Evolutionary conservation across 2,797 vertebrate species (phyloP).

Genomic region (Myripristis jacobus): DNA sequence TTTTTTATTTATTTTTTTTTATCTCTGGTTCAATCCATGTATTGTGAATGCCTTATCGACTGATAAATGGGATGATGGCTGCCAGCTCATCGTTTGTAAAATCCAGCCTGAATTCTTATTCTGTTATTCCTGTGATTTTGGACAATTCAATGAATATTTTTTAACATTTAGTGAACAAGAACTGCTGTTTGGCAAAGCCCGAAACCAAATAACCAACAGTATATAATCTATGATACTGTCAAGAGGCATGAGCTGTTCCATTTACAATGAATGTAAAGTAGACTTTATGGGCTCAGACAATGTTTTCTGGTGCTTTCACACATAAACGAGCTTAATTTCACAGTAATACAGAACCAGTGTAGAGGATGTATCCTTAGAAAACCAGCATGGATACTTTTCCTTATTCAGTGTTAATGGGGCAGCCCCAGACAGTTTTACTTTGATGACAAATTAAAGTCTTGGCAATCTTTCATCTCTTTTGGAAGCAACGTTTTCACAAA

Average conservation of each 20-base stretch:
- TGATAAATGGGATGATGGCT: slow-evolving; percentile 61
- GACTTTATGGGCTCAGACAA: slow-evolving; percentile 61
- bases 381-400: slow-evolving; percentile 68
- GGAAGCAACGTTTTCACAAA: slow-evolving; percentile 48
- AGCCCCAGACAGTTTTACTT: slow-evolving; percentile 61
- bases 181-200: slow-evolving; percentile 56
- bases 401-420: slow-evolving; percentile 65
- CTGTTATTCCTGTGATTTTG: slow-evolving; percentile 43
- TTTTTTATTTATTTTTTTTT: slow-evolving; percentile 54
- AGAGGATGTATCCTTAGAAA: slow-evolving; percentile 49
- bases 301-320: slow-evolving; percentile 42
- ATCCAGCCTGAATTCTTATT: slow-evolving; percentile 39
- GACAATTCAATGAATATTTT: slow-evolving; percentile 28
- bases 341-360: slow-evolving; percentile 48
- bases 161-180: slow-evolving; percentile 6
- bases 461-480: slow-evolving; percentile 58
- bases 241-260: slow-evolving; percentile 46
- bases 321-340: slow-evolving; percentile 73
- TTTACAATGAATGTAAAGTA: slow-evolving; percentile 25
- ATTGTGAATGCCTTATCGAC: slow-evolving; percentile 16
- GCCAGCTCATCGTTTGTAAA: slow-evolving; percentile 60
- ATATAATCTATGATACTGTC: slow-evolving; percentile 47
- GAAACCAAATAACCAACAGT: slow-evolving; percentile 19
- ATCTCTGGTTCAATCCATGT: slow-evolving; percentile 35
- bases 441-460: slow-evolving; percentile 69